These are phyloP conservation scores for Bursaphelenchus okinawaensis DNA, from an alignment of 2,888 invertebrate genomes.

Conservation along the genomic window DNA sequence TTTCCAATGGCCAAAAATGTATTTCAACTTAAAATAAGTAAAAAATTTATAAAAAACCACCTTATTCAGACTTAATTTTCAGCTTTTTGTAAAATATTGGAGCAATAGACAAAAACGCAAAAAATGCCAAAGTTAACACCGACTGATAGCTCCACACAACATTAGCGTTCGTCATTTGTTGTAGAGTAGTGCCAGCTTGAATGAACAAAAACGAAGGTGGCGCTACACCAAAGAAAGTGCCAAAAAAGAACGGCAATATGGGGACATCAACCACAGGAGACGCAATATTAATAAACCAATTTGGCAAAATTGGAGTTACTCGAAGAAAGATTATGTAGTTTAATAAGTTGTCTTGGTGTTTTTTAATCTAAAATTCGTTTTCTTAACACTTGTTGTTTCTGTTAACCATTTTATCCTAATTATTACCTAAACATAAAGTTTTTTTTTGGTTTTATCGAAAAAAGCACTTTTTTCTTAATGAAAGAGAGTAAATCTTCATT, in stretches of 20 bases:
- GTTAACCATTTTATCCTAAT: no score
- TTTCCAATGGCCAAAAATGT: no score
- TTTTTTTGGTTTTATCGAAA: background rate
- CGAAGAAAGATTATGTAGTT: constrained; percentile 94
- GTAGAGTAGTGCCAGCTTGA: constrained; percentile 91
- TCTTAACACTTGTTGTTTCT: no score
- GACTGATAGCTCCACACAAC: constrained; percentile 72
- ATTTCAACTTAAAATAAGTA: no score
- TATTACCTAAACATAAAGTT: no score
- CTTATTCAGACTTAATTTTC: constrained; percentile 16
- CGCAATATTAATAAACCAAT: constrained; percentile 96
- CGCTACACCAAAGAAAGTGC: constrained; percentile 93
- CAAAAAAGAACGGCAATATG: constrained; percentile 80
- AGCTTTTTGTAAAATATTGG: constrained; percentile 71
- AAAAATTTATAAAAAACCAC: constrained; percentile 12
- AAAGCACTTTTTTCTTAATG: background rate
- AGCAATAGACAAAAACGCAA: constrained; percentile 76
- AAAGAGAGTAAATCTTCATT: background rate
- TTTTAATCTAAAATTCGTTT: constrained; percentile 64
- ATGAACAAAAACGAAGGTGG: constrained; percentile 96
- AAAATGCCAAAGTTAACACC: constrained; percentile 71
- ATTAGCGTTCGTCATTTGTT: constrained; percentile 80
- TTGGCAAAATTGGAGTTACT: constrained; percentile 93
- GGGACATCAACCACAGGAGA: constrained; percentile 96
- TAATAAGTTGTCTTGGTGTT: constrained; percentile 80